Conservation (phyloP, 1,140 invertebrate genomes). For the Bombus superbus region DNA sequence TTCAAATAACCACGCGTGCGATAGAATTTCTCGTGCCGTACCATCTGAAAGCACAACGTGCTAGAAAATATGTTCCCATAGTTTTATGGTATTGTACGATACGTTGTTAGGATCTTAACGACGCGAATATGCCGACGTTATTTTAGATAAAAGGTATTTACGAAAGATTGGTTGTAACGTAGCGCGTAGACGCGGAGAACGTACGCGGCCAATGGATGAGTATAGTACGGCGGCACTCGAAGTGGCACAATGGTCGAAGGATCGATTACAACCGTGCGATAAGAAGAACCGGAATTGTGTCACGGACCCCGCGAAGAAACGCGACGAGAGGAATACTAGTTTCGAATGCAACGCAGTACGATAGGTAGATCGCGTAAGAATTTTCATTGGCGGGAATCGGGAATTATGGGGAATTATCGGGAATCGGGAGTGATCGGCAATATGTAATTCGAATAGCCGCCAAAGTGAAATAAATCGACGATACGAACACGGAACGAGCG, state of each 20-base stretch:
- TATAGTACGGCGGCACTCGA: too few species aligned
- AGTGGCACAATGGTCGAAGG: not conserved
- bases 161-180: too few species aligned
- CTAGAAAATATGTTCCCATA: not conserved
- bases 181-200: too few species aligned
- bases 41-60: not conserved
- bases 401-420: too few species aligned
- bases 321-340: slow-evolving; percentile 29
- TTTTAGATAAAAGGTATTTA: too few species aligned
- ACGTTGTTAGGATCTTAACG: too few species aligned
- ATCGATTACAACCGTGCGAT: slow-evolving; percentile 36
- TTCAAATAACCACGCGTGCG: too few species aligned
- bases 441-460: not conserved
- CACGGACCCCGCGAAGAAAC: slow-evolving; percentile 45
- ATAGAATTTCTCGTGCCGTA: not conserved
- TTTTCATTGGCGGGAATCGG: not conserved
- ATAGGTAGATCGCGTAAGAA: not conserved
- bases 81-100: not conserved
- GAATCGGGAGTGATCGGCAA: not conserved
- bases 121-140: not conserved
- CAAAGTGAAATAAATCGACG: not conserved
- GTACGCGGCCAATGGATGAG: too few species aligned
- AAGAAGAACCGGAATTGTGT: slow-evolving; percentile 50
- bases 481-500: too few species aligned
- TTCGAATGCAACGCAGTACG: not conserved